Evolutionary conservation across 2,113 vertebrate species (phyloP).

Genomic region (Trochalopteron elliotii): DNA sequence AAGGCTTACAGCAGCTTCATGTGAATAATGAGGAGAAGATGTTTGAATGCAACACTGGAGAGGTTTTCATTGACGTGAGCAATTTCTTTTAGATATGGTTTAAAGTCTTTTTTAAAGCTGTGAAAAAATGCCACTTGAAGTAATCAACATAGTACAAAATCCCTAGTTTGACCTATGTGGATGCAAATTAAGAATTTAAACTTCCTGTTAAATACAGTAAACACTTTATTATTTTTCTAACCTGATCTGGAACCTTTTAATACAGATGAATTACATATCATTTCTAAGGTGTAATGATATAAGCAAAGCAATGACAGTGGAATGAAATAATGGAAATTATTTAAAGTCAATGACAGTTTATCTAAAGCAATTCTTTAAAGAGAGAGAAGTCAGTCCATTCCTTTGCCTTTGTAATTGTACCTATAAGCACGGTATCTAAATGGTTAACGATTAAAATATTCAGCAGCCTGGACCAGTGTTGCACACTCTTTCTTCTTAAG

Average conservation of each 20-base stretch:
- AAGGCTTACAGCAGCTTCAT: neutral
- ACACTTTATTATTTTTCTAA: neutral
- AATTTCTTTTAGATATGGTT: neutral
- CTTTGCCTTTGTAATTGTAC: neutral
- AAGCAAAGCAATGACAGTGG: neutral
- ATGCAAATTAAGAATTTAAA: neutral
- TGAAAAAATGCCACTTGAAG: neutral
- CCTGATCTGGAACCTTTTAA: neutral
- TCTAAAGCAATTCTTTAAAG: neutral
- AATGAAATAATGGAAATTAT: neutral
- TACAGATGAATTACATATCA: neutral
- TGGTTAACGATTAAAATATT: neutral
- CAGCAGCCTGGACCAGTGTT: neutral
- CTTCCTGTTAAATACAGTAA: neutral
- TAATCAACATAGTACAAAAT: neutral
- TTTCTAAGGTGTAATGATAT: neutral
- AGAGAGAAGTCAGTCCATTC: neutral
- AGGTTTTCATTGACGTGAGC: neutral
- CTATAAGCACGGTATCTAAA: accelerated
- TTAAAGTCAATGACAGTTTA: neutral
- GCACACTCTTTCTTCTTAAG: neutral
- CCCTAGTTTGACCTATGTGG: neutral
- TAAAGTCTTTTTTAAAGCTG: neutral
- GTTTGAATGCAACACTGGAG: neutral
- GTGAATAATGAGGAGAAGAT: neutral